Evolutionary conservation across 2,888 invertebrate species (phyloP).

Genomic region (Drosophila crucigera): DNA sequence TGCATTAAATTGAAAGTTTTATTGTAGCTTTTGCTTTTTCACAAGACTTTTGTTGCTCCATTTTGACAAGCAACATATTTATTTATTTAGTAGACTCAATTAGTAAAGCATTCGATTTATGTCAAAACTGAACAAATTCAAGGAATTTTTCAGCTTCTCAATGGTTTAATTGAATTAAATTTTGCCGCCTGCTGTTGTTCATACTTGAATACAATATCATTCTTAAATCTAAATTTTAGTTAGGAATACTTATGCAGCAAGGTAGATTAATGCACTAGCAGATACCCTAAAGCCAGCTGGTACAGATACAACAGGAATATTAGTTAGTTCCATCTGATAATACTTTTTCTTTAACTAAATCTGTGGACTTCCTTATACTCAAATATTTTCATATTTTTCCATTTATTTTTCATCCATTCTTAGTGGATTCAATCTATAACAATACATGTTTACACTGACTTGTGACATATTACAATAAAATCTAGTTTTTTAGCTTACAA

Average conservation of each 20-base stretch:
- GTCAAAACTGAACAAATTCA: not conserved
- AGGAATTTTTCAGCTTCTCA: not conserved
- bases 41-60: not conserved
- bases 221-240: not conserved
- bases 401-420: not conserved
- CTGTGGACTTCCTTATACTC: not conserved
- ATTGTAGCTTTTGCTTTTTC: not conserved
- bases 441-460: not conserved
- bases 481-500: too few species aligned
- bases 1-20: not conserved
- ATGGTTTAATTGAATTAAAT: not conserved
- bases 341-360: not conserved
- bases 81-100: not conserved
- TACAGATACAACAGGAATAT: not conserved
- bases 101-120: not conserved
- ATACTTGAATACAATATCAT: not conserved
- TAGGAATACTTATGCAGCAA: not conserved
- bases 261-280: not conserved
- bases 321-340: not conserved
- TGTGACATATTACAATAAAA: not conserved
- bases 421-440: too few species aligned
- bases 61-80: not conserved
- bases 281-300: not conserved
- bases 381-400: not conserved
- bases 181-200: not conserved